phyloP scores from a whole-genome alignment of 2,888 invertebrate species.

The Pammene aurita region DNA sequence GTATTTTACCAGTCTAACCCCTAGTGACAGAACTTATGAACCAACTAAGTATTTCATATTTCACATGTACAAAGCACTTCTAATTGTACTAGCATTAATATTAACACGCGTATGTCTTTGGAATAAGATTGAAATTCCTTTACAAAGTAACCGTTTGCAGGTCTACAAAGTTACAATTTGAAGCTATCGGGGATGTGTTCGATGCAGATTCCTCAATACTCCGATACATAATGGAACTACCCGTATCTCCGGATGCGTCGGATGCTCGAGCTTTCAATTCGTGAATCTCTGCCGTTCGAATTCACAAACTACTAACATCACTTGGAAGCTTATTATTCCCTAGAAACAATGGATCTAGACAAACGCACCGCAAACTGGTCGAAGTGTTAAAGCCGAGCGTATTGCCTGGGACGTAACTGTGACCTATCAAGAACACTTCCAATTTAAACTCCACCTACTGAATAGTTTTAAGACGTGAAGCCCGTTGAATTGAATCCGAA shows the following conservation, averaged over 20 bases:
- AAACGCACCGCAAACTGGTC: background rate
- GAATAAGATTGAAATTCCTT: background rate
- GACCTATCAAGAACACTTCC: constrained; percentile 21
- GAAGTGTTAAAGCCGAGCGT: background rate
- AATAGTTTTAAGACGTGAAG: constrained; percentile 12
- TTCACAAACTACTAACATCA: constrained; percentile 22
- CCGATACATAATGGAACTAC: constrained; percentile 1
- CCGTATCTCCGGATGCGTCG: constrained; percentile 15
- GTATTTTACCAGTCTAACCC: too few species aligned
- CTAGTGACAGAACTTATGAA: too few species aligned
- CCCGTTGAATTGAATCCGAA: constrained; percentile 1
- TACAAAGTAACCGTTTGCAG: background rate
- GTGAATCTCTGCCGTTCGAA: constrained; percentile 8
- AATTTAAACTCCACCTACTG: constrained; percentile 16
- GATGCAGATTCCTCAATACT: constrained; percentile 6
- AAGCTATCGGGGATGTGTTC: background rate
- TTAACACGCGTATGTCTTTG: background rate
- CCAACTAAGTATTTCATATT: too few species aligned
- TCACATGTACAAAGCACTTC: background rate
- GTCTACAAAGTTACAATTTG: too few species aligned
- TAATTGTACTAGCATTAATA: background rate
- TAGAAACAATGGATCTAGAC: constrained; percentile 3
- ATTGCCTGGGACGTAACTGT: constrained; percentile 10
- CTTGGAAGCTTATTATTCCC: constrained; percentile 1
- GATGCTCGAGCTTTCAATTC: constrained; percentile 3